Evolutionary conservation across 1,140 invertebrate genomes (phyloP), one percentile per base, ranked within the genome.

Genomic region (Theocolax elegans): DNA sequence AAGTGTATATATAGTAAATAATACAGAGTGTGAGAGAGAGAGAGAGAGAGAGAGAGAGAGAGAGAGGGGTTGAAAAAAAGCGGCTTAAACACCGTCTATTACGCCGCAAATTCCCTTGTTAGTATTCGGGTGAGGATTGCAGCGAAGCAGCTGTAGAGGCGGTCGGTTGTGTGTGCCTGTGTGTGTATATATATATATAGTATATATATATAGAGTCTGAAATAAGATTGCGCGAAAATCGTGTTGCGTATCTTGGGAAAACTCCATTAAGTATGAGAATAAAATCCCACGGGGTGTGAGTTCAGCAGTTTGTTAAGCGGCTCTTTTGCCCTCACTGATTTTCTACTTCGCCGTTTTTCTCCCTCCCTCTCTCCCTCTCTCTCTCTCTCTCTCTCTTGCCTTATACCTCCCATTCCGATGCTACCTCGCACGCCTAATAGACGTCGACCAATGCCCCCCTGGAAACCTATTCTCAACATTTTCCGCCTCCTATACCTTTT

Each of bases 221-320:
- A 67, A 68, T 59, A 60, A 62, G 72, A 70, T 77, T 77, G 66
- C 60, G 68, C 73, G 72, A 71, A 73, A 73, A 81, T 82, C 76
- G 75, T 76, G 75, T 77, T 75, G 80, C 81, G 77, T 81, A 82
- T 80, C 75, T 76, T 53, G 72, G 73, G 74, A 73, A 78, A 59
- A 82, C 76, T 83, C 78, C 74, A 83, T 85, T 83, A 82, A 80
- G 78, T 80, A 79, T 77, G 76, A 75, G 74, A 82, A 82, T 81
- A 82, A 83, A 83, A 83, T 82, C 81, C 78, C 80, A 67, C 63
- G 76, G 77, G 79, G 76, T 80, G 79, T 81, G 81, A 79, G 79
- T 85, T 83, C 81, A 85, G 81, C 83, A 84, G 78, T 83, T 85
- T 83, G 79, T 84, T 82, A 82, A 67, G 64, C 54, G 54, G 42